Conservation (phyloP, 2,797 vertebrate species). For the Sebastes matsubarae region DNA sequence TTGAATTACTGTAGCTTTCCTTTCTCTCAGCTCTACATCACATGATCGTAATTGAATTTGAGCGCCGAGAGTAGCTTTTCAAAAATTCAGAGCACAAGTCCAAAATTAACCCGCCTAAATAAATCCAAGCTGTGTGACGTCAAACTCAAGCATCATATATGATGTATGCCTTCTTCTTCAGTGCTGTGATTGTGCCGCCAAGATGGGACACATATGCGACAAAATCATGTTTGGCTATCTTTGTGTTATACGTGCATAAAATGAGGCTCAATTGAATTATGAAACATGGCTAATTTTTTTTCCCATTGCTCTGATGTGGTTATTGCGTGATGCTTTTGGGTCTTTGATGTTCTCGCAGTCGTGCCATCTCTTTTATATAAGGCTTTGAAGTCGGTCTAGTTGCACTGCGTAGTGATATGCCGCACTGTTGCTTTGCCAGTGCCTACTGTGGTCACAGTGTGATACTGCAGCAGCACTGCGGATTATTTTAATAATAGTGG, state of each 20-base stretch:
- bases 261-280: conserved; percentile 44
- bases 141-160: neutral
- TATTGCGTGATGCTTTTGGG: conserved; percentile 65
- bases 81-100: neutral
- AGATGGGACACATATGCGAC: neutral
- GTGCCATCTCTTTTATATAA: conserved; percentile 65
- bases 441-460: conserved; percentile 62
- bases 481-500: conserved; percentile 41
- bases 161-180: neutral
- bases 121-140: neutral
- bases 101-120: neutral
- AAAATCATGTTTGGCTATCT: conserved; percentile 24
- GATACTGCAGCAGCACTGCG: conserved; percentile 53
- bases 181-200: neutral
- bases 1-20: neutral
- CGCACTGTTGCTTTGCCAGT: conserved; percentile 46
- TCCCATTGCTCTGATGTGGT: conserved; percentile 60
- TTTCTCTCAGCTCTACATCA: neutral
- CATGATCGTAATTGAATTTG: neutral
- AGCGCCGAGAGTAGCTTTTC: neutral
- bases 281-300: conserved; percentile 25
- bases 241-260: conserved; percentile 10
- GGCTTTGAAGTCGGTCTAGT: conserved; percentile 73
- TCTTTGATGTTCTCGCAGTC: conserved; percentile 76
- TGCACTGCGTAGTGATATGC: conserved; percentile 42